Evolutionary conservation across 2,113 vertebrate species (phyloP), one percentile per base, ranked within the genome.

Genomic region (Ascaphus truei): DNA sequence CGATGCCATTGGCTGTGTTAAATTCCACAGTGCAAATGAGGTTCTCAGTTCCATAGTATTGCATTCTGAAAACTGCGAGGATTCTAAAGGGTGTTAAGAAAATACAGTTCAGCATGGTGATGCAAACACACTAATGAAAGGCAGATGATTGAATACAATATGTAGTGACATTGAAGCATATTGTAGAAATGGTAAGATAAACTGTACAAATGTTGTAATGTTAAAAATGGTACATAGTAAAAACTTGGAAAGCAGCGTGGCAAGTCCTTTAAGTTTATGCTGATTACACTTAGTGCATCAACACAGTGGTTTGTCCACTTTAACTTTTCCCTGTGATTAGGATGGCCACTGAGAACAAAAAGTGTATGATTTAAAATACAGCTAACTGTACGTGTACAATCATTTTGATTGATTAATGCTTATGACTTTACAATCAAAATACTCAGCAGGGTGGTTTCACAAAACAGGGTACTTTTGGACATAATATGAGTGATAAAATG

Each of bases 181-280:
- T 4, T 23, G 7, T 13, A 23, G 34, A 53, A 39, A 65, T 27
- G 18, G 45, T 33, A 23, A 27, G 22, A 41, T 65, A 7, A 12
- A 26, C n/a, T 13, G 29, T 39, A 53, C 62, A 41, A 36, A 37
- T 27, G 23, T 52, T 4, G 37, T 27, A 64, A 52, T 64, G 23
- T 37, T 64, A 5, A n/a, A 64, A 52, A 52, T 53, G 11, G 51
- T 8, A 52, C 31, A 18, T 34, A 20, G 7, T 26, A 10, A 29
- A 39, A 39, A 53, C 33, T 33, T 65, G 25, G 26, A 65, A 53
- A 51, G n/a, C 62, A 41, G 62, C 50, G 30, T 41, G 50, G 26
- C 62, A 10, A 15, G 3, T 65, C 53, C 34, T 37, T 65, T 41
- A 65, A 23, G 25, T 30, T 39, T 41, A 55, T 27, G 25, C 48